Evolutionary conservation across 2,113 vertebrate species (phyloP).

Genomic region (Rhagologus leucostigma): DNA sequence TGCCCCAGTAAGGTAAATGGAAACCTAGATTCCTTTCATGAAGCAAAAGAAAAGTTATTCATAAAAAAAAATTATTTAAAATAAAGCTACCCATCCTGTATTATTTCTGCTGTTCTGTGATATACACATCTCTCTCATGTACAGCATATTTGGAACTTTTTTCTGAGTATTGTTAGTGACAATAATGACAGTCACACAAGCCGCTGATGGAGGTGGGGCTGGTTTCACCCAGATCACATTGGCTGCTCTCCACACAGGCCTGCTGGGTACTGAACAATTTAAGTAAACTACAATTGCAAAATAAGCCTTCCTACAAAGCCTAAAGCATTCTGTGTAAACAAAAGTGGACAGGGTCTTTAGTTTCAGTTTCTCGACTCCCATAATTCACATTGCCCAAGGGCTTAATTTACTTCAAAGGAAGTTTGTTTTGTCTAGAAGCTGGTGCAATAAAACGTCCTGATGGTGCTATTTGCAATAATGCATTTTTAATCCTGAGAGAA

Average conservation of each 20-base stretch:
- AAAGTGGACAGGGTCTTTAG: slow-evolving; percentile 22
- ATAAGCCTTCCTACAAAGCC: slow-evolving; percentile 17
- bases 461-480: slow-evolving; percentile 37
- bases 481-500: slow-evolving; percentile 36
- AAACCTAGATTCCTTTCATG: background rate
- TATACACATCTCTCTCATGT: background rate
- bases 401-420: slow-evolving; percentile 56
- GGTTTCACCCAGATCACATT: background rate
- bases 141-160: background rate
- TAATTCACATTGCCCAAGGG: slow-evolving; percentile 38
- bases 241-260: slow-evolving; percentile 4
- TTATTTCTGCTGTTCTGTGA: background rate
- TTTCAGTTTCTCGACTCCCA: slow-evolving; percentile 24
- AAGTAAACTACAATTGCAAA: slow-evolving; percentile 41
- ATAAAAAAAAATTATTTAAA: background rate
- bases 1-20: background rate
- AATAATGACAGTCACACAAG: background rate
- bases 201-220: background rate
- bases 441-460: slow-evolving; percentile 47
- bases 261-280: slow-evolving; percentile 23
- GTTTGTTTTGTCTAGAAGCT: slow-evolving; percentile 47
- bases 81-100: background rate
- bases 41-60: background rate
- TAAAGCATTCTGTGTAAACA: slow-evolving; percentile 47
- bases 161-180: background rate